Conservation (phyloP, 2,113 vertebrate species). For the Gallinago undulata region DNA sequence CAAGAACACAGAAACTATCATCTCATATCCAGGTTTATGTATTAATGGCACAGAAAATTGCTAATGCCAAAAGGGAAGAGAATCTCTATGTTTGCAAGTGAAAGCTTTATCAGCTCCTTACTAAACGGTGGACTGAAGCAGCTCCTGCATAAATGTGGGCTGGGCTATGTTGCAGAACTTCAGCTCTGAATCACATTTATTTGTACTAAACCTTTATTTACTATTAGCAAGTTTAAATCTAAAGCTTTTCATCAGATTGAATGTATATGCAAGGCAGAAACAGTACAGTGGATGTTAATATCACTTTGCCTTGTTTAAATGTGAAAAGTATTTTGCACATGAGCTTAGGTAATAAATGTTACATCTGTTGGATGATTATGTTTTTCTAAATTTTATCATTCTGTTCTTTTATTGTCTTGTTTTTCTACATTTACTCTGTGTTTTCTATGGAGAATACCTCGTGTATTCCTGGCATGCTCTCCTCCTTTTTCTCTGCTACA, state of each 20-base stretch:
- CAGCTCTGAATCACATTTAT: neutral
- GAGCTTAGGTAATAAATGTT: neutral
- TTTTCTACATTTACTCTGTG: neutral
- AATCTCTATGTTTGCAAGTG: neutral
- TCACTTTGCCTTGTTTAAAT: neutral
- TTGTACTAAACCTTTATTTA: neutral
- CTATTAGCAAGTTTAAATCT: neutral
- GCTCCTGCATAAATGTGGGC: neutral
- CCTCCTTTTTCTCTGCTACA: neutral
- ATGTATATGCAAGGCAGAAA: neutral
- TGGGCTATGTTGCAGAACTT: neutral
- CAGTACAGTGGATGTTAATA: neutral
- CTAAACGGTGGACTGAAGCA: neutral
- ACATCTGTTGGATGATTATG: neutral
- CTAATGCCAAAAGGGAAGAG: neutral
- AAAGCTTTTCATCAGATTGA: neutral
- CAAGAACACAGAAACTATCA: neutral
- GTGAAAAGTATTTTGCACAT: neutral
- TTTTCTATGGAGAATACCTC: neutral
- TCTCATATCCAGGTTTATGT: neutral
- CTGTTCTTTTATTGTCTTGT: neutral
- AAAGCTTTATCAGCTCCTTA: neutral
- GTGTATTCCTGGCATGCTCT: neutral
- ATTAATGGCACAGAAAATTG: neutral
- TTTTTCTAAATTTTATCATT: neutral